phyloP scores from a whole-genome alignment of 2,113 vertebrate genomes.

The Aleadryas rufinucha region DNA sequence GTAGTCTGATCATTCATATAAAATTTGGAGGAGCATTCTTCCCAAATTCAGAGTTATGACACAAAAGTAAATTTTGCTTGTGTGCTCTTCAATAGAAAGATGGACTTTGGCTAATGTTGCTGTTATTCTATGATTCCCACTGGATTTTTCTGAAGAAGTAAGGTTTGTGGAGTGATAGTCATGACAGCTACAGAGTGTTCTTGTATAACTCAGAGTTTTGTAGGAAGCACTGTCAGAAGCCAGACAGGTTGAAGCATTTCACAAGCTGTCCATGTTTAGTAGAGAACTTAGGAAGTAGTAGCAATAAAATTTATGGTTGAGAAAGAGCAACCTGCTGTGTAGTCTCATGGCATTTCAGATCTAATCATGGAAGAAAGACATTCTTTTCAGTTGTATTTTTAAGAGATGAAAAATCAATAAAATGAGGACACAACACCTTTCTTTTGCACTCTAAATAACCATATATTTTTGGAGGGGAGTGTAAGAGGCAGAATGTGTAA shows the following conservation, averaged over 20 bases:
- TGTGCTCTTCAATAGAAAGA: not conserved
- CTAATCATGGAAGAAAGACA: not conserved
- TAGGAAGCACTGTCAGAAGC: conserved; percentile 26
- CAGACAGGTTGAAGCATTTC: conserved; percentile 39
- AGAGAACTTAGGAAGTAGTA: not conserved
- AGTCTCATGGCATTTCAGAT: not conserved
- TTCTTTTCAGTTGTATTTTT: not conserved
- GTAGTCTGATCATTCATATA: not conserved
- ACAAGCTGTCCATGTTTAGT: conserved; percentile 27
- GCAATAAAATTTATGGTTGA: not conserved
- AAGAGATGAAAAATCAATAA: not conserved
- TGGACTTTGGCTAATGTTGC: not conserved
- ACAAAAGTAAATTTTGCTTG: not conserved
- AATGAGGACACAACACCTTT: not conserved
- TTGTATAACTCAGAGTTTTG: conserved; percentile 13
- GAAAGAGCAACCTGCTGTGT: not conserved
- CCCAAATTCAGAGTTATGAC: not conserved
- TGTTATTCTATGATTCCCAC: not conserved
- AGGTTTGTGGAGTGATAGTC: not conserved
- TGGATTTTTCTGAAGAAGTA: not conserved
- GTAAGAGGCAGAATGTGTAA: not conserved
- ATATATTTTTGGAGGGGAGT: not conserved
- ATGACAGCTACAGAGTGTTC: conserved; percentile 32
- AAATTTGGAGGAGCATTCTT: not conserved
- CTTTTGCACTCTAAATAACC: not conserved